phyloP scores from a whole-genome alignment of 1,140 invertebrate species.

The Tribolium castaneum region DNA sequence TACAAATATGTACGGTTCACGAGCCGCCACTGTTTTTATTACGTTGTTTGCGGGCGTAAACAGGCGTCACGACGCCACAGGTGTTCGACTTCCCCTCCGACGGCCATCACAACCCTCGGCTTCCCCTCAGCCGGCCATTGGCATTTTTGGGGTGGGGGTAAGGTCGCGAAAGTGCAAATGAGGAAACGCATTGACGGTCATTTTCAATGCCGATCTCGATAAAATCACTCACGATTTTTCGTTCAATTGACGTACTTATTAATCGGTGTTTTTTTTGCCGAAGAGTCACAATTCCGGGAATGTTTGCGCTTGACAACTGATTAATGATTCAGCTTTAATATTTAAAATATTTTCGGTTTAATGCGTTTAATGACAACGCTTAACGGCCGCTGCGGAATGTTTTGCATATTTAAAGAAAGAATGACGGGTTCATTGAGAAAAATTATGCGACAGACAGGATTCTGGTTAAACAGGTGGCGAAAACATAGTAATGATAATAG shows the following conservation, averaged over 20 bases:
- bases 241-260: background rate
- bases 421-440: too few relatives aligned
- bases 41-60: background rate
- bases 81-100: background rate
- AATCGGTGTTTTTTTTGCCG: background rate
- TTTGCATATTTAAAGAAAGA: background rate
- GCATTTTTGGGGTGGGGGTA: background rate
- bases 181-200: constrained; percentile 25
- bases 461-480: background rate
- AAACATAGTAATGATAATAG: too few relatives aligned
- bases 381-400: background rate
- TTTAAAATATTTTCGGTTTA: constrained; percentile 9
- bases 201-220: constrained; percentile 17
- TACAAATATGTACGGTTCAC: too few relatives aligned
- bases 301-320: constrained; percentile 2
- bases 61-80: constrained; percentile 12
- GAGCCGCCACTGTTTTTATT: too few relatives aligned
- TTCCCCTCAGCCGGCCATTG: background rate
- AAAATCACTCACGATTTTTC: constrained; percentile 13
- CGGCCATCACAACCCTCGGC: background rate
- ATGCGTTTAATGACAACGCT: background rate
- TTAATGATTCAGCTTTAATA: constrained; percentile 13
- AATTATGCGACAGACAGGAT: too few relatives aligned
- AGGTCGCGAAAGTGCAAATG: background rate
- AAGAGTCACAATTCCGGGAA: background rate